These are phyloP conservation scores for Drosophila helvetica DNA, from an alignment of 2,888 invertebrate species.

Conservation along the genomic window DNA sequence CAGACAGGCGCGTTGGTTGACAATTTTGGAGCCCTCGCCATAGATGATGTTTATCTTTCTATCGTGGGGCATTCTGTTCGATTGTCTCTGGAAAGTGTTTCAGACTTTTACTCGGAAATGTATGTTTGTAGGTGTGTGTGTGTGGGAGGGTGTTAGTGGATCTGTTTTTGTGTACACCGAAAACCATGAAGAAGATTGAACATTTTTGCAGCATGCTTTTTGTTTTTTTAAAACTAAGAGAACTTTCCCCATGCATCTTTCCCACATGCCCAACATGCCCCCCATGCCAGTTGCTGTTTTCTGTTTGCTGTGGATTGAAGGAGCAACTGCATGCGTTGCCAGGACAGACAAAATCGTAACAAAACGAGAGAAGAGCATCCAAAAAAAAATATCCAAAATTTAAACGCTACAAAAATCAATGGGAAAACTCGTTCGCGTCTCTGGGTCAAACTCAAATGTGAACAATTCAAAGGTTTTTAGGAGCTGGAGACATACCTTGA, in stretches of 20 bases:
- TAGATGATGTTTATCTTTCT: slow-evolving; percentile 61
- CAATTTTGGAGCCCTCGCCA: slow-evolving; percentile 72
- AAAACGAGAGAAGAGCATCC: slow-evolving; percentile 38
- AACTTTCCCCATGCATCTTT: slow-evolving; percentile 15
- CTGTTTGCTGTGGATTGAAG: slow-evolving; percentile 20
- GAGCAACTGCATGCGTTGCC: slow-evolving; percentile 42
- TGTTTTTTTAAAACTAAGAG: slow-evolving; percentile 22
- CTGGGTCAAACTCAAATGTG: slow-evolving; percentile 39
- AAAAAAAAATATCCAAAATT: slow-evolving; percentile 44
- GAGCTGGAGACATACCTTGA: slow-evolving; percentile 88
- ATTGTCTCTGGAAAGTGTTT: slow-evolving; percentile 57
- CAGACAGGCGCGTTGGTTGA: slow-evolving; percentile 49
- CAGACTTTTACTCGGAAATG: slow-evolving; percentile 21
- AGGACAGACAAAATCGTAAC: slow-evolving; percentile 24
- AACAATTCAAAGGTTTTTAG: slow-evolving; percentile 5
- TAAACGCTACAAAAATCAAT: slow-evolving; percentile 43
- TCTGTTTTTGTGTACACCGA: slow-evolving; percentile 8
- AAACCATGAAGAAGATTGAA: not conserved
- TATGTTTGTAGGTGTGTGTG: slow-evolving; percentile 1
- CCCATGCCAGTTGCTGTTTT: slow-evolving; percentile 20
- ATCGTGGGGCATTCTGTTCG: slow-evolving; percentile 41
- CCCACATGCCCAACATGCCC: not conserved
- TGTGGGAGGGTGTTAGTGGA: slow-evolving; percentile 27
- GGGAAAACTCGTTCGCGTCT: slow-evolving; percentile 29
- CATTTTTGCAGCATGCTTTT: slow-evolving; percentile 36